A percentile compares a stretch with the other conserved stretches of the same genome.
phyloP scores from a whole-genome alignment of 2,888 invertebrate genomes.

The Ectemnius cavifrons region DNA sequence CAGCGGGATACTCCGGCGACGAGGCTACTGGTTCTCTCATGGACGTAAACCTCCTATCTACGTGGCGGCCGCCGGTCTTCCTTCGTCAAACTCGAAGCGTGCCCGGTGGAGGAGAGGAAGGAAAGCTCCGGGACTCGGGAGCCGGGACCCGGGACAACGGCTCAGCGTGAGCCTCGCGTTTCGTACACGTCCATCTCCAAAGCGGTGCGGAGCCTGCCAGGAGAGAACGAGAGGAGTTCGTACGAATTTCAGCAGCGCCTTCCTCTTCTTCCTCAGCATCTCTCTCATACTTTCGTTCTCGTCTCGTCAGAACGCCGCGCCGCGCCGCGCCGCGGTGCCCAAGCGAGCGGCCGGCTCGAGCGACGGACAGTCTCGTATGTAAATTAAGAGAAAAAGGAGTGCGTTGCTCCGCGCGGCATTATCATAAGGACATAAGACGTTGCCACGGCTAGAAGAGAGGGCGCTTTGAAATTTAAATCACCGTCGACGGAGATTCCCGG shows the following conservation, averaged over 20 bases:
- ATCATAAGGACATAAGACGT: neutral
- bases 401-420: no score
- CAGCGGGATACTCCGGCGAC: conserved; percentile 72
- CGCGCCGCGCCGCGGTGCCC: no score
- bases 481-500: conserved; percentile 2
- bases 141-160: conserved; percentile 43
- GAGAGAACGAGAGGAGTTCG: conserved; percentile 29
- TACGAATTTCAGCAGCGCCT: conserved; percentile 59
- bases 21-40: conserved; percentile 73
- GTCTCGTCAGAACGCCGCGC: no score
- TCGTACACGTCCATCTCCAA: conserved; percentile 40
- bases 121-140: conserved; percentile 18
- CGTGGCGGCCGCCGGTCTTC: conserved; percentile 35
- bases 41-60: conserved; percentile 42
- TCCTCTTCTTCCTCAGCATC: conserved; percentile 25
- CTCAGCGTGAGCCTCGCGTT: conserved; percentile 59
- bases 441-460: neutral
- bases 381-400: conserved; percentile 34
- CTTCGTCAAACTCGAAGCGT: conserved; percentile 58
- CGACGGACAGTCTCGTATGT: conserved; percentile 30
- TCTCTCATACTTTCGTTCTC: no score
- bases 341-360: no score
- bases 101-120: conserved; percentile 21
- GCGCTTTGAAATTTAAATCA: conserved; percentile 41
- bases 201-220: conserved; percentile 18